phyloP scores from a whole-genome alignment of 30 jellyfish, hydroid and myxozoan genomes.

The Phacellophora camtschatica region DNA sequence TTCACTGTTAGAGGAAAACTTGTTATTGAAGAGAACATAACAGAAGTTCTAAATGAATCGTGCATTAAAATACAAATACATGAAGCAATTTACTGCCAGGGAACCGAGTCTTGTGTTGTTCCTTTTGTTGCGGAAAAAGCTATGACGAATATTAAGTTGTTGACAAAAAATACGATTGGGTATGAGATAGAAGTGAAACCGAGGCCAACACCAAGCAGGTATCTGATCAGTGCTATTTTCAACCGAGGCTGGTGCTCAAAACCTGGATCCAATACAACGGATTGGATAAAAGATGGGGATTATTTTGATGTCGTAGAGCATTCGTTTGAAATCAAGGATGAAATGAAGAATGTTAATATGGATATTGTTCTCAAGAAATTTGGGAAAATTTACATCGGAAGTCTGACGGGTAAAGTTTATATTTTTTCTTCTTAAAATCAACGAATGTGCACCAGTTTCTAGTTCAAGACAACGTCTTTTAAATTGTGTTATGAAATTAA shows the following conservation, averaged over 20 bases:
- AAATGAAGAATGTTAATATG: no score
- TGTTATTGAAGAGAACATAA: no score
- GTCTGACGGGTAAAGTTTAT: no score
- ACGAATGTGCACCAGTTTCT: no score
- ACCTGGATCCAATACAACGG: neutral
- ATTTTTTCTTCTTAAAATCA: no score
- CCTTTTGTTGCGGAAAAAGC: neutral
- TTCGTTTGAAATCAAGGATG: conserved; percentile 21
- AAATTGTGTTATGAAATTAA: no score
- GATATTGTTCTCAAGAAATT: no score
- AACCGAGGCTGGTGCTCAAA: conserved; percentile 55
- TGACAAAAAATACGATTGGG: neutral
- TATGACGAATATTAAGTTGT: neutral
- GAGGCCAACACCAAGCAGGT: conserved; percentile 14
- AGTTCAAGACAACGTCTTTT: no score
- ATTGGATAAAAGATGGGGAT: conserved; percentile 58
- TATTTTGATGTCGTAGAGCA: conserved; percentile 37
- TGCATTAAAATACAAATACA: conserved; percentile 12
- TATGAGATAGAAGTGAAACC: neutral
- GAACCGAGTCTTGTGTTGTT: conserved; percentile 6
- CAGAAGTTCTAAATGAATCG: neutral
- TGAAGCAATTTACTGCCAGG: conserved; percentile 34
- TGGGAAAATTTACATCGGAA: no score
- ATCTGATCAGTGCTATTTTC: conserved; percentile 26
- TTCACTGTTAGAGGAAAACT: no score